Conservation (phyloP, 2,797 vertebrate genomes). For the Lithobates sylvaticus region DNA sequence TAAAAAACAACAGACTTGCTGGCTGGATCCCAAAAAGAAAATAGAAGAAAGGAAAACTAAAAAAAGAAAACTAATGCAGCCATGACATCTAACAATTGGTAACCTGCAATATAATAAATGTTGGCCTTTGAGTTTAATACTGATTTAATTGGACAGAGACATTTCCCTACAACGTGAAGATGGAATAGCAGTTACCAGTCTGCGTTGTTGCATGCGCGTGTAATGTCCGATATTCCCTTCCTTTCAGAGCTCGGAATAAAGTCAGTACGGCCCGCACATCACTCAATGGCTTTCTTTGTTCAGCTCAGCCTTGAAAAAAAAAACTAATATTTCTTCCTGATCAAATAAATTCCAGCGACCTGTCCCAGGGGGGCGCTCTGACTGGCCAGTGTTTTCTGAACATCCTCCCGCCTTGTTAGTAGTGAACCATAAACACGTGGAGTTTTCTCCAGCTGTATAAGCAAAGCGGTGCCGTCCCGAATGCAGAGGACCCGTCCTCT, state of each 20-base stretch:
- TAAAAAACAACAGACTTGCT: too few species aligned
- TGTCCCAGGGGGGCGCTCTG: neutral
- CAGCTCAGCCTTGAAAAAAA: neutral
- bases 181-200: too few species aligned
- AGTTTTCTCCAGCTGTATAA: constrained; percentile 13
- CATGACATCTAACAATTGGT: too few species aligned
- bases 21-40: too few species aligned
- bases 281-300: neutral
- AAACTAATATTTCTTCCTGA: constrained; percentile 22
- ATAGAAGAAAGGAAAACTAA: too few species aligned
- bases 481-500: constrained; percentile 3
- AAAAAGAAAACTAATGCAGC: too few species aligned
- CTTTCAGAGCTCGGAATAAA: neutral
- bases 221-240: neutral
- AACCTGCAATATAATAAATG: too few species aligned
- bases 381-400: neutral
- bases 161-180: too few species aligned
- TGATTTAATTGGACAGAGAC: too few species aligned
- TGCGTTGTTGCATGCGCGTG: too few species aligned
- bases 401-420: constrained; percentile 28
- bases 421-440: constrained; percentile 6
- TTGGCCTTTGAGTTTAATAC: too few species aligned
- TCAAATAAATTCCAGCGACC: constrained; percentile 23
- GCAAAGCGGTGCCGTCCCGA: neutral
- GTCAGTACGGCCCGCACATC: neutral